A percentile compares a stretch with the other conserved stretches of the same genome.
These are phyloP conservation scores for Neolamprologus modestus DNA, from an alignment of 2,113 vertebrate genomes.

Conservation along the genomic window DNA sequence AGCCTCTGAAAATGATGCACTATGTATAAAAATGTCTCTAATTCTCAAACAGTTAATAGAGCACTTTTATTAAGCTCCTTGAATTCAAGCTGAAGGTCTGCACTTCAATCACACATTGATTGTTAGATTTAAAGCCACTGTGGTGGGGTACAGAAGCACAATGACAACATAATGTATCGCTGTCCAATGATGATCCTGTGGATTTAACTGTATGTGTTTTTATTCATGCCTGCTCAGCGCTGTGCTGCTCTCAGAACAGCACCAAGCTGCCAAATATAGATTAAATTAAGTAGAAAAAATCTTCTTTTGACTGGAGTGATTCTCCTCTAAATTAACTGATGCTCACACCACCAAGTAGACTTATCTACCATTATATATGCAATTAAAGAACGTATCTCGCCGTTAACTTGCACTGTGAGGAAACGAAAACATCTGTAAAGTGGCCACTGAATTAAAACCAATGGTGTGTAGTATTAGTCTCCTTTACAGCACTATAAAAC, in stretches of 20 bases:
- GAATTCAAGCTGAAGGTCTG: background rate
- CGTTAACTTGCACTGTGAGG: background rate
- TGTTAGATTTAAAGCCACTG: background rate
- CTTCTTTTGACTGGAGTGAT: background rate
- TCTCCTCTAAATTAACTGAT: background rate
- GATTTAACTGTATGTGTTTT: background rate
- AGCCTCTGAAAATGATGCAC: background rate
- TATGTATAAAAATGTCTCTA: background rate
- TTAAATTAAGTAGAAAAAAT: background rate
- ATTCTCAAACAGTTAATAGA: background rate
- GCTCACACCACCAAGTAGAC: background rate
- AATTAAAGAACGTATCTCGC: background rate
- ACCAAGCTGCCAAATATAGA: background rate
- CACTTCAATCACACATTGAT: background rate
- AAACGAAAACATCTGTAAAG: background rate
- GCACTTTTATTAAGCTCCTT: background rate
- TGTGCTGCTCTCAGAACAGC: background rate
- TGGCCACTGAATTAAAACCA: background rate
- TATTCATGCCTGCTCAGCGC: background rate
- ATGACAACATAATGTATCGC: background rate
- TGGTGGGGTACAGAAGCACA: background rate
- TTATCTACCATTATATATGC: background rate
- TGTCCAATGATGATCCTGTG: background rate
- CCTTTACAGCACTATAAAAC: background rate
- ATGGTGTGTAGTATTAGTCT: background rate